Percentiles rank a stretch among this genome's conserved stretches.
Conservation (phyloP, 2,113 vertebrate species). For the Xiphophorus maculatus region DNA sequence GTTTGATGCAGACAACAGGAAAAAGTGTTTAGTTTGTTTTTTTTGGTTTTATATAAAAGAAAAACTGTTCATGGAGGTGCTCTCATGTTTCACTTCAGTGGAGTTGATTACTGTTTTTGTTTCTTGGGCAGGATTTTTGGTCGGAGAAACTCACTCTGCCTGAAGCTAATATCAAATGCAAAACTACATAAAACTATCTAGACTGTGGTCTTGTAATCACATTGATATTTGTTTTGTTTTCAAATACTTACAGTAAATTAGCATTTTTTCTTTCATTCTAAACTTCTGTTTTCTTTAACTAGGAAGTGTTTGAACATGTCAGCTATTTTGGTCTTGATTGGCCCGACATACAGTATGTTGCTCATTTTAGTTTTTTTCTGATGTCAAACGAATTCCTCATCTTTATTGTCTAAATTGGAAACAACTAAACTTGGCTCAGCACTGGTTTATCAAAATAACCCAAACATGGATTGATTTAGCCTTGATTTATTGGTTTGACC, state of each 20-base stretch:
- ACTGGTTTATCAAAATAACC: no score
- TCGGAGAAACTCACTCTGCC: constrained; percentile 47
- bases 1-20: neutral
- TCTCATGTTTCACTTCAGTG: neutral
- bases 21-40: neutral
- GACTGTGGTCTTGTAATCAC: constrained; percentile 51
- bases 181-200: constrained; percentile 50
- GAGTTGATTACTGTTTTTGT: neutral
- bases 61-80: neutral
- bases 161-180: constrained; percentile 49
- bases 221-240: constrained; percentile 16
- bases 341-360: constrained; percentile 8
- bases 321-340: constrained; percentile 18
- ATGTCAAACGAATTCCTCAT: neutral
- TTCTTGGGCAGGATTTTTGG: neutral
- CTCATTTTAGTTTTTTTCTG: constrained; percentile 14
- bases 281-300: constrained; percentile 49
- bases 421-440: no score
- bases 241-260: constrained; percentile 25
- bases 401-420: neutral
- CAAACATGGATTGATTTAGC: no score
- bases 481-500: no score
- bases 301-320: constrained; percentile 4
- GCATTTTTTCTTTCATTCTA: constrained; percentile 2
- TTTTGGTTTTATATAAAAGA: neutral